Evolutionary conservation across 2,888 invertebrate species (phyloP), one percentile per base, ranked within the genome.

Genomic region (Heliothis peltigera): DNA sequence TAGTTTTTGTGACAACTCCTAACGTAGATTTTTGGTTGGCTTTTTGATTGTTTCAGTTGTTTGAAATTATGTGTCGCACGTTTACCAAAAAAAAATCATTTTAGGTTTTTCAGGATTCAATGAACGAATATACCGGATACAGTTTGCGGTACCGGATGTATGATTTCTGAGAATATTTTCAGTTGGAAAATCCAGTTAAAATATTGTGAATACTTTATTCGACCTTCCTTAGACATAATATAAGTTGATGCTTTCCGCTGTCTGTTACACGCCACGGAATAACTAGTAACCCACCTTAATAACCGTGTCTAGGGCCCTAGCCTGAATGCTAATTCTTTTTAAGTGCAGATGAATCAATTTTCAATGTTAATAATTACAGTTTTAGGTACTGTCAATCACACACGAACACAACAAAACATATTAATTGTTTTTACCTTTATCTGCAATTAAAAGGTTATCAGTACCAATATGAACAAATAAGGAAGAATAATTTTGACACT

Each of bases 341-440:
- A 51, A 28, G 18, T 3, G 51, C 17, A 42, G 42, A 17, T 8
- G 12, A 47, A 35, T 12, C 32, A 32, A 32, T 6, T 15, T 8
- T 28, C 35, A 49, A 25, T n/a, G 17, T 43, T 46, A 42, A 39
- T 72, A 22, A 17, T 44, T 53, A 60, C 52, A n/a, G n/a, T n/a
- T n/a, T n/a, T n/a, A n/a, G 17, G 52, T 60, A 32, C 32, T 39
- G 32, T n/a, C 5, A n/a, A n/a, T 39, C 10, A 39, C 39, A 39
- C 5, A 2, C 39, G 4, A 56, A 75, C 28, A 35, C 35, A 0
- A 35, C 39, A 44, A n/a, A 55, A 25, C 39, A 18, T 10, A 59
- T 25, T 32, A 17, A 46, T 42, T 46, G 51, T 53, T 58, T 62
- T 56, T 76, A 76, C 77, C 77, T 72, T 70, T 57, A 64, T 71